A percentile compares a stretch with the other conserved stretches of the same genome.
phyloP scores from a whole-genome alignment of 1,140 invertebrate species.

The Rhopalosiphum padi region DNA sequence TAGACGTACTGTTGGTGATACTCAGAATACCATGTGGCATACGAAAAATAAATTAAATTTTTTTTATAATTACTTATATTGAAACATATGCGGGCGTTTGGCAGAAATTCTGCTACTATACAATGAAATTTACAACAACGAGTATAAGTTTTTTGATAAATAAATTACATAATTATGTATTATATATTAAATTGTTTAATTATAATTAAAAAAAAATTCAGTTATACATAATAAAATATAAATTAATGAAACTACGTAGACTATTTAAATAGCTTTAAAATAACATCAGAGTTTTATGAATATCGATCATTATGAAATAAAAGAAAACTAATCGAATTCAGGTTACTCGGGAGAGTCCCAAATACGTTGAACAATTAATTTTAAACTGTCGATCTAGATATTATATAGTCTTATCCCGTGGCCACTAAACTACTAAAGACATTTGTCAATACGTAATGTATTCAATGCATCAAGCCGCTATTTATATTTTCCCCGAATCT shows the following conservation, averaged over 20 bases:
- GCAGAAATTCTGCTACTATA: not conserved
- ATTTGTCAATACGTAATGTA: conserved; percentile 30
- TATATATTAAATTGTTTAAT: too few relatives aligned
- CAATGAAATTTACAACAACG: too few relatives aligned
- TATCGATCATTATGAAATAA: not conserved
- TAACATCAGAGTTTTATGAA: not conserved
- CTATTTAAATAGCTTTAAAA: not conserved
- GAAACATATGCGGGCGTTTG: not conserved
- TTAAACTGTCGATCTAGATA: not conserved
- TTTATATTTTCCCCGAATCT: not conserved
- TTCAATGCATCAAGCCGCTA: not conserved
- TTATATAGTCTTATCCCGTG: not conserved
- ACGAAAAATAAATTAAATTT: not conserved
- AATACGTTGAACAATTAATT: conserved; percentile 21
- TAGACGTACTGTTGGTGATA: not conserved
- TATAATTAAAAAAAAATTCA: too few relatives aligned
- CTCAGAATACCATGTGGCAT: not conserved
- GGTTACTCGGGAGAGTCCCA: not conserved
- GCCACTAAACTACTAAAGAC: not conserved
- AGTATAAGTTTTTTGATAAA: too few relatives aligned
- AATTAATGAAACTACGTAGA: not conserved
- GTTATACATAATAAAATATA: not conserved
- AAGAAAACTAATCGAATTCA: not conserved
- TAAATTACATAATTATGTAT: too few relatives aligned
- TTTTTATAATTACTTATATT: not conserved